These are phyloP conservation scores for Trissoscelio sp. DNA, from an alignment of 2,888 invertebrate species.

Conservation along the genomic window DNA sequence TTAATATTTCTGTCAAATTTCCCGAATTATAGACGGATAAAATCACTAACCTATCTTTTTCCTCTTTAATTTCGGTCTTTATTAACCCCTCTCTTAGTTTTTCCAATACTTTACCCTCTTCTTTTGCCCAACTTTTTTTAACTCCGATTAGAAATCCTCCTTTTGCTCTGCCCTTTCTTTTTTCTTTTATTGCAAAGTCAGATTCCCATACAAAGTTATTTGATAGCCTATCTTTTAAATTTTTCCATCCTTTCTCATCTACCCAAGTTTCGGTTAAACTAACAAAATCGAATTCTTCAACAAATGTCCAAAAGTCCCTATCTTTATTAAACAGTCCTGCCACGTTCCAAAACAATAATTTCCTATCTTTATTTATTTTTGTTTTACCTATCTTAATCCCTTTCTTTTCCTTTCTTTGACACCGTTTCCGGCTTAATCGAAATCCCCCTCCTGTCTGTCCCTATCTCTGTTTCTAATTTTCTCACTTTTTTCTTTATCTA, in stretches of 20 bases:
- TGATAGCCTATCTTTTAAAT: conserved; percentile 12
- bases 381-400: background rate
- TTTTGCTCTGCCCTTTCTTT: conserved; percentile 15
- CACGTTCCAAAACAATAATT: conserved; percentile 35
- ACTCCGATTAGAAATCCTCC: conserved; percentile 49
- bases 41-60: background rate
- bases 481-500: background rate
- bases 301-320: conserved; percentile 48
- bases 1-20: background rate
- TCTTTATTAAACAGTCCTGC: conserved; percentile 35
- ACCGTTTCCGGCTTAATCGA: background rate
- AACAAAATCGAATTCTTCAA: conserved; percentile 36
- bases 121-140: conserved; percentile 18
- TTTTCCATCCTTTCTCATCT: conserved; percentile 34
- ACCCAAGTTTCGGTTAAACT: conserved; percentile 51
- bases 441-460: background rate
- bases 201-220: conserved; percentile 17
- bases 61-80: background rate
- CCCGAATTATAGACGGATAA: background rate
- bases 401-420: background rate
- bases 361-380: background rate
- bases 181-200: conserved; percentile 9
- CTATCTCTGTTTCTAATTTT: background rate
- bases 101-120: too few species aligned
- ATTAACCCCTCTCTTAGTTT: background rate